Conservation (phyloP, 2,888 invertebrate species). For the Hyposoter dolosus region DNA sequence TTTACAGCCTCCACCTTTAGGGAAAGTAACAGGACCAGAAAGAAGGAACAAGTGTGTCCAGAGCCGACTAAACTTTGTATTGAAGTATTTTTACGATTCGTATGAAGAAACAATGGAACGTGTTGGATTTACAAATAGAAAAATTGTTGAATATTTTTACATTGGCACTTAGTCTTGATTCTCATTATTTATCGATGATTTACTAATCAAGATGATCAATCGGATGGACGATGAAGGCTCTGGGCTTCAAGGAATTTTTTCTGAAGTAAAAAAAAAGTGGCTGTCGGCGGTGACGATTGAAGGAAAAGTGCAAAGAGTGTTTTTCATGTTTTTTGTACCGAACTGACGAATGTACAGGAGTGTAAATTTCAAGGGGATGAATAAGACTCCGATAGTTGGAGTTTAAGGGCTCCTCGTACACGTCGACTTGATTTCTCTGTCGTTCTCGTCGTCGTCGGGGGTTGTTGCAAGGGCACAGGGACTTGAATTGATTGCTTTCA, state of each 20-base stretch:
- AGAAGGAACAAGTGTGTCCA: constrained; percentile 3
- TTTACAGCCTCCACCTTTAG: constrained; percentile 50
- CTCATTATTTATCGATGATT: background rate
- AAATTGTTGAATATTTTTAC: background rate
- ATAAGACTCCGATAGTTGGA: constrained; percentile 37
- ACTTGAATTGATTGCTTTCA: constrained; percentile 85
- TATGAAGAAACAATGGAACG: constrained; percentile 74
- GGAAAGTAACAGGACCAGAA: background rate
- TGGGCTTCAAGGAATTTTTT: background rate
- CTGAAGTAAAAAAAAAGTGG: background rate
- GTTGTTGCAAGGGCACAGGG: constrained; percentile 74
- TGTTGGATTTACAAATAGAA: background rate
- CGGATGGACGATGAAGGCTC: background rate
- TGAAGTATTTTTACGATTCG: constrained; percentile 78
- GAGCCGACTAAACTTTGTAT: constrained; percentile 77
- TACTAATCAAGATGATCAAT: background rate
- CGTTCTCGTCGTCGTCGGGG: constrained; percentile 57
- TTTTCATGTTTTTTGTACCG: constrained; percentile 29
- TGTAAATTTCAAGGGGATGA: constrained; percentile 27
- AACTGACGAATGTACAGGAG: background rate
- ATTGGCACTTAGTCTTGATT: background rate
- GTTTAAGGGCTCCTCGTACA: constrained; percentile 47
- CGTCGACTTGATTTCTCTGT: constrained; percentile 45
- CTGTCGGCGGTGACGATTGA: background rate
- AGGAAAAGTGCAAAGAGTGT: background rate